Evolutionary conservation across 92 coral and sea anemone genomes (phyloP).

Genomic region (Epizoanthus stellaris): DNA sequence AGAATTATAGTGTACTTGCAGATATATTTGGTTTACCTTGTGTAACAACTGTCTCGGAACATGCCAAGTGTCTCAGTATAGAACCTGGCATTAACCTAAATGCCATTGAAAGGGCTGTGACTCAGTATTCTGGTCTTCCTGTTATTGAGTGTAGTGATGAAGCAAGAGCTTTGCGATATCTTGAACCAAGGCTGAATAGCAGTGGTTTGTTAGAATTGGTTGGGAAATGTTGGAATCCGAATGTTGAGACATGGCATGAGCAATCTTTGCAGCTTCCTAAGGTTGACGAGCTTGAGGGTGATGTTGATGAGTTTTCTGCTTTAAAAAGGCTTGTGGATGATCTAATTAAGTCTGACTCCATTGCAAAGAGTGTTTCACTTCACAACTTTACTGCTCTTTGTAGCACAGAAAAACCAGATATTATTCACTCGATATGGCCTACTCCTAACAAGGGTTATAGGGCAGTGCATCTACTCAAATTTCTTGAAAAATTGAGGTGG

Average conservation of each 20-base stretch:
- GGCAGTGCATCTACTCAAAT: constrained; percentile 50
- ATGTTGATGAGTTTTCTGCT: constrained; percentile 56
- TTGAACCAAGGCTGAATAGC: constrained; percentile 27
- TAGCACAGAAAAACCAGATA: constrained; percentile 38
- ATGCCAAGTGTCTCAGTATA: constrained; percentile 20
- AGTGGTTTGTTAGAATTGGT: constrained; percentile 49
- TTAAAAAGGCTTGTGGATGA: constrained; percentile 40
- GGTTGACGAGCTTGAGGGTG: constrained; percentile 40
- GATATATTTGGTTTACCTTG: constrained; percentile 52
- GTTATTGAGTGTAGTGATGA: constrained; percentile 40
- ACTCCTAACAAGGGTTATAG: constrained; percentile 51
- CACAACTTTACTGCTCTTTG: constrained; percentile 49
- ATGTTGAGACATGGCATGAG: constrained; percentile 28
- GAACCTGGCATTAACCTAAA: constrained; percentile 29
- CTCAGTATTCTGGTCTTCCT: constrained; percentile 23
- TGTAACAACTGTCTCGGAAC: constrained; percentile 16
- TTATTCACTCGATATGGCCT: constrained; percentile 52
- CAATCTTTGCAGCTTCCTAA: constrained; percentile 33
- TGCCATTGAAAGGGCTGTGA: constrained; percentile 23
- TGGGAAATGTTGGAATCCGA: constrained; percentile 38
- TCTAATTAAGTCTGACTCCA: constrained; percentile 21
- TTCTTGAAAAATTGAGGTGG: constrained; percentile 45
- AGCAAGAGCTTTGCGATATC: constrained; percentile 42
- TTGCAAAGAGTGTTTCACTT: constrained; percentile 50
- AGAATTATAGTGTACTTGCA: constrained; percentile 31